Base-by-base conservation (phyloP, 1,140 invertebrate genomes). In the Lethrus apterus region DNA sequence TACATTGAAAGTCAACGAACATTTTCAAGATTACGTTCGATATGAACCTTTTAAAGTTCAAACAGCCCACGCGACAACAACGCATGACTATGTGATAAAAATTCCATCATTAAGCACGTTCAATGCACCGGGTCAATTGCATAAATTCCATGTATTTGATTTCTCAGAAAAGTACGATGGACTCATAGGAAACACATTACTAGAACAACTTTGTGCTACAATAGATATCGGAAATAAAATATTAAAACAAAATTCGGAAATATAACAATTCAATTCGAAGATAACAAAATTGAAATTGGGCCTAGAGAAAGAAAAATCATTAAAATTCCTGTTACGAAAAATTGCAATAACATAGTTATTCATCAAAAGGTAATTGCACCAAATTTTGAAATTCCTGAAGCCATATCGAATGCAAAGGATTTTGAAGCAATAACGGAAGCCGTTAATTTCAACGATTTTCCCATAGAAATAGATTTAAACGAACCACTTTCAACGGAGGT, bases 271-370 rank as follows among this genome's bases (percentile, higher is more conserved):
- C 7, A 38, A 21, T 38, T 10, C 10, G 18, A 38, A 11, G 24
- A 38, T 21, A 15, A 11, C 14, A 38, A 19, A 38, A 11, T 38
- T 21, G 24, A 38, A 15, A 11, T 38, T 21, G 35, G 35, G 18
- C 35, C 32, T 18, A n/a, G 18, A 9, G 19, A 42, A 29, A n/a
- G 40, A 5, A 42, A 42, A 29, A 42, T 42, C 20, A 15, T 42
- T 8, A 42, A 17, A 29, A 15, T 42, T 13, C 40, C 40, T 13
- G 35, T 42, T 9, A 29, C 11, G 2, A 42, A 17, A 42, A 42
- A 29, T 29, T 29, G 10, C n/a, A 3, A 2, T 5, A 29, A 21
- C 14, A 38, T 38, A 17, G 7, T 26, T 9, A 42, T 30, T 14
- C 14, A 42, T 29, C 40, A 42, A 10, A 11, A 42, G 10, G 24